Evolutionary conservation across 1,140 invertebrate species (phyloP), one percentile per base, ranked within the genome.

Genomic region (Acyrthosiphon pisum): DNA sequence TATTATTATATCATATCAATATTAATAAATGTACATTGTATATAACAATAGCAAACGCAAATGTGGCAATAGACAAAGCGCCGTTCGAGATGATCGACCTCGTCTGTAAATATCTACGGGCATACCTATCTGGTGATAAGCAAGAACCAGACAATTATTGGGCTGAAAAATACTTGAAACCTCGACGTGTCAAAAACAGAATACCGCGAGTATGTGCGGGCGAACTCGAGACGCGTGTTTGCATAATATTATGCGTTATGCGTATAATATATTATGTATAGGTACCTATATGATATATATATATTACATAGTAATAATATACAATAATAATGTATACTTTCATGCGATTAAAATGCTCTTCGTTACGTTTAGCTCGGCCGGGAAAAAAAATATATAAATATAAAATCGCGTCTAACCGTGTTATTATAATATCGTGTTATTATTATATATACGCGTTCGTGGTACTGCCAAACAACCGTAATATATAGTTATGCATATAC

Each of bases 401-500:
- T 76, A n/a, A 76, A 76, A 76, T n/a, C 60, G 60, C 60, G 60
- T 76, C 60, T 76, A 76, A 76, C 60, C 60, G 14, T 68, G 30
- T 68, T 68, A 76, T n/a, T 68, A 68, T 68, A n/a, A 76, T 76
- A 76, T 76, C 60, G 18, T 41, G 22, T 44, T 41, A 44, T 84
- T 41, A 41, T 41, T 41, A 41, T 41, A 41, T 84, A 84, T 41
- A 84, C 26, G 41, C 14, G 26, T 26, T n/a, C 41, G 26, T 87
- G 26, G 60, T 76, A 76, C 30, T 46, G 41, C 84, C 84, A n/a
- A 87, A 87, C 44, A 87, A 44, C 41, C 26, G 44, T 46, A 87
- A 76, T 87, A 46, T 87, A 87, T 46, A 87, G 60, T 87, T 48
- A 44, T 41, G 83, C 83, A 37, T 23, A 83, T 23, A 83, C 81